Percentiles rank a stretch among this genome's conserved stretches.
Evolutionary conservation across 2,888 invertebrate genomes (phyloP).

Genomic region (Phrixothrix hirtus): DNA sequence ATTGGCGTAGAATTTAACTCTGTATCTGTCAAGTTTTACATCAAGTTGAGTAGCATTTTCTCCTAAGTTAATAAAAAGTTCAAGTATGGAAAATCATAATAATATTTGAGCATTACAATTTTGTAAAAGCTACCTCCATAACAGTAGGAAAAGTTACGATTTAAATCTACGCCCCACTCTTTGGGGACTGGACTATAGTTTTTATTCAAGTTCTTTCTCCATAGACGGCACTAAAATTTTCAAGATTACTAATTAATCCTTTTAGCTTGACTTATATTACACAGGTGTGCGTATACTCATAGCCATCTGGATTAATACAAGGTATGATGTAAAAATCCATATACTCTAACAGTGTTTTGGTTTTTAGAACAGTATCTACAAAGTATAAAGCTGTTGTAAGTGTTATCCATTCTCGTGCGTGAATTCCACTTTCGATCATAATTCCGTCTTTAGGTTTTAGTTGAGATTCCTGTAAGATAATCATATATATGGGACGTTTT

Average conservation of each 20-base stretch:
- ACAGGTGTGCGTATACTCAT: constrained; percentile 35
- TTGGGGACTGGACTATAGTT: not conserved
- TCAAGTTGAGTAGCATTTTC: no score
- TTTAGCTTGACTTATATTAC: constrained; percentile 14
- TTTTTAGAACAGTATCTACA: constrained; percentile 31
- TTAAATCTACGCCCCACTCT: not conserved
- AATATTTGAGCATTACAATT: no score
- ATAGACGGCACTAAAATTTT: not conserved
- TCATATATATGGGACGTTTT: constrained; percentile 35
- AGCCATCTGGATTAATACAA: constrained; percentile 40
- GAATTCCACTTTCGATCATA: constrained; percentile 38
- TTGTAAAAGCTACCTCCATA: not conserved
- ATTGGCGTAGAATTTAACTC: no score
- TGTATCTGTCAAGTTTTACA: no score
- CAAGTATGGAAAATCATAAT: no score
- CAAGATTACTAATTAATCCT: not conserved
- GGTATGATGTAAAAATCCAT: constrained; percentile 39
- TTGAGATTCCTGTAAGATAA: constrained; percentile 17
- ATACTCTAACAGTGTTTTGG: constrained; percentile 20
- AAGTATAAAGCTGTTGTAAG: constrained; percentile 33
- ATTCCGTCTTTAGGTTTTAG: constrained; percentile 16
- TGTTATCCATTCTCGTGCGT: constrained; percentile 39
- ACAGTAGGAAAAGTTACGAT: not conserved
- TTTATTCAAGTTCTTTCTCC: not conserved
- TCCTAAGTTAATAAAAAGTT: no score